A percentile compares a stretch with the other conserved stretches of the same genome.
phyloP scores from a whole-genome alignment of 1,140 invertebrate species.

The Drosophila albomicans region DNA sequence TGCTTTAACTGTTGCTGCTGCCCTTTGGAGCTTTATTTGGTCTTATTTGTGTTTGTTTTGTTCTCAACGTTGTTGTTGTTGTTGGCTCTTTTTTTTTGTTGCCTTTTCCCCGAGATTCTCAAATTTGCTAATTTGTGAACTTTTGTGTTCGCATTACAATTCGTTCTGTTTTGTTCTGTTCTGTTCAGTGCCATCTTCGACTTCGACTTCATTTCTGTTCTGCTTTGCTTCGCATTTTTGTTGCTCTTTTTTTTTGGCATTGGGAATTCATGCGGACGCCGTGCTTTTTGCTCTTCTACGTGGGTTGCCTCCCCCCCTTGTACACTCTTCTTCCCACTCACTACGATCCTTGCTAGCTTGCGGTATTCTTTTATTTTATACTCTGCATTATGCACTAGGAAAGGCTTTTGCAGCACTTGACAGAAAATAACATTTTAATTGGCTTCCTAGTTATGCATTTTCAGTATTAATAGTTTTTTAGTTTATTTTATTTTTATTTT shows the following conservation, averaged over 20 bases:
- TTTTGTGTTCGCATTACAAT: slow-evolving; percentile 80
- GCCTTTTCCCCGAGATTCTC: slow-evolving; percentile 60
- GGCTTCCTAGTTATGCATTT: no score
- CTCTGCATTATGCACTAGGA: no score
- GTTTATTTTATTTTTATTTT: no score
- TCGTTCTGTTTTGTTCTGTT: slow-evolving; percentile 38
- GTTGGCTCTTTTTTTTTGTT: slow-evolving; percentile 21
- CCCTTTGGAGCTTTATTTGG: slow-evolving; percentile 53
- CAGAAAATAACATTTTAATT: no score
- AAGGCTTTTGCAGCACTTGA: no score
- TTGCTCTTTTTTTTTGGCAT: slow-evolving; percentile 42
- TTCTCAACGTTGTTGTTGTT: slow-evolving; percentile 9
- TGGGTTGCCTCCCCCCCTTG: slow-evolving; percentile 12
- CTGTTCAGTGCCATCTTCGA: slow-evolving; percentile 3
- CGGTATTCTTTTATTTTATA: no score
- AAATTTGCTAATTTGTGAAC: slow-evolving; percentile 83
- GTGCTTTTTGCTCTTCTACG: slow-evolving; percentile 5
- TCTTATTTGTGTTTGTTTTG: slow-evolving; percentile 44
- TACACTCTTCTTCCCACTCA: neutral
- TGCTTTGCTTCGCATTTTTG: slow-evolving; percentile 17
- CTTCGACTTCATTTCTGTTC: slow-evolving; percentile 33
- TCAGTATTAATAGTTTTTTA: no score
- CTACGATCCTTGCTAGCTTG: no score
- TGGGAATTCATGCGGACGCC: slow-evolving; percentile 50
- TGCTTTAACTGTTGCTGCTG: slow-evolving; percentile 28